Conservation (phyloP, 2,797 vertebrate genomes). For the Eulemur rubriventer region DNA sequence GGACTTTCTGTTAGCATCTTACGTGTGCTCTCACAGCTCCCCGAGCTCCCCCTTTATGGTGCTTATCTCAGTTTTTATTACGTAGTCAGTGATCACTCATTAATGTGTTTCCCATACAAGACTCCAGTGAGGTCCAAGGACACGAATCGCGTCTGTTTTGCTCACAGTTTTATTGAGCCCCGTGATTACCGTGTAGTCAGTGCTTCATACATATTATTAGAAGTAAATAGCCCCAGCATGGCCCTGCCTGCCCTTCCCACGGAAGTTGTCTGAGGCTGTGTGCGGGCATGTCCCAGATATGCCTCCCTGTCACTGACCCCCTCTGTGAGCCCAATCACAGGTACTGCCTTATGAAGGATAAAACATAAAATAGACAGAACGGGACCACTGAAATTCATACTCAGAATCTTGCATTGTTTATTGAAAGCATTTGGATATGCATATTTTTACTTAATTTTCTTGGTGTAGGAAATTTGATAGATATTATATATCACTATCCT, state of each 20-base stretch:
- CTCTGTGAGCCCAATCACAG: neutral
- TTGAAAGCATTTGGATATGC: neutral
- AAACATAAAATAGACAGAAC: neutral
- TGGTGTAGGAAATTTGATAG: neutral
- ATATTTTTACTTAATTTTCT: constrained; percentile 3
- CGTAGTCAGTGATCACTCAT: neutral
- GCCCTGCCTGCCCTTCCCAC: neutral
- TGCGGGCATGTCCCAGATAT: neutral
- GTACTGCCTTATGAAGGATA: neutral
- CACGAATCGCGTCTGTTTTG: neutral
- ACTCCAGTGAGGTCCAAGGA: neutral
- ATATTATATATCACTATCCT: neutral
- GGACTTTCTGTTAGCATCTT: neutral
- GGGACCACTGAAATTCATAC: neutral
- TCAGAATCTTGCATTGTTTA: neutral
- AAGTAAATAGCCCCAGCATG: neutral
- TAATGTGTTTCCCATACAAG: neutral
- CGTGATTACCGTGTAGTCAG: neutral
- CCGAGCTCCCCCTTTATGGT: neutral
- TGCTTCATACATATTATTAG: constrained; percentile 5
- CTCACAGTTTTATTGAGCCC: neutral
- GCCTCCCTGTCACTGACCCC: neutral
- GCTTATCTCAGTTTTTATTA: neutral
- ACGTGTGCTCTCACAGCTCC: neutral
- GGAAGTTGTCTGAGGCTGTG: neutral